phyloP scores from a whole-genome alignment of 2,797 vertebrate genomes.

The Enteromius unitaeniatus region DNA sequence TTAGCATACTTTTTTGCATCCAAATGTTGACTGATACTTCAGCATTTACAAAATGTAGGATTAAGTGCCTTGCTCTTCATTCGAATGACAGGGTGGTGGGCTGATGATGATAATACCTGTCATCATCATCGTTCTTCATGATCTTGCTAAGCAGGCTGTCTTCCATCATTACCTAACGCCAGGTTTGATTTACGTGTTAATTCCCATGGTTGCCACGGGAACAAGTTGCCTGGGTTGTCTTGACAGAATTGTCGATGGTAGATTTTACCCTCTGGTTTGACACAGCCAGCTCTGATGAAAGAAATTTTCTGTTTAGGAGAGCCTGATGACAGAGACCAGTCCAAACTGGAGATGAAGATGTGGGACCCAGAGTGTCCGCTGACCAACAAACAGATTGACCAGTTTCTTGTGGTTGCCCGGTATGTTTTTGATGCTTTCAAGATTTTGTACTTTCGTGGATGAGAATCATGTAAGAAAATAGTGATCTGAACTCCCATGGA shows the following conservation, averaged over 20 bases:
- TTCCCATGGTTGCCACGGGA: constrained; percentile 32
- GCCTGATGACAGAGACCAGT: constrained; percentile 93
- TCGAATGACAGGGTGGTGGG: constrained; percentile 16
- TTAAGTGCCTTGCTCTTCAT: constrained; percentile 20
- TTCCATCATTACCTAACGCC: constrained; percentile 24
- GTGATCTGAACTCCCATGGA: no score
- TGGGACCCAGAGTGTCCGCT: constrained; percentile 98
- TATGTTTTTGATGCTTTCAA: constrained; percentile 70
- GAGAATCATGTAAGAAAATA: no score
- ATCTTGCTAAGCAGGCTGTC: constrained; percentile 29
- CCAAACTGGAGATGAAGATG: constrained; percentile 95
- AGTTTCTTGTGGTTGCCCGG: constrained; percentile 98
- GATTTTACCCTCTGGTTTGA: constrained; percentile 8
- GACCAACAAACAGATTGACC: constrained; percentile 96
- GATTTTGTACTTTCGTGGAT: background rate
- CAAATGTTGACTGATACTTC: background rate
- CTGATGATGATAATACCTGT: constrained; percentile 30
- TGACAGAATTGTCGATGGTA: constrained; percentile 9
- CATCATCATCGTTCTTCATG: constrained; percentile 33
- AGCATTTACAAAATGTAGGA: constrained; percentile 18
- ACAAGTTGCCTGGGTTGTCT: constrained; percentile 27
- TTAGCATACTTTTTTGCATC: background rate
- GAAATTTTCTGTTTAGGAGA: constrained; percentile 77
- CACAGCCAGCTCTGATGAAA: constrained; percentile 13
- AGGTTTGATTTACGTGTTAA: constrained; percentile 44